Conservation (phyloP, 2,797 vertebrate species). For the Monodelphis domestica region DNA sequence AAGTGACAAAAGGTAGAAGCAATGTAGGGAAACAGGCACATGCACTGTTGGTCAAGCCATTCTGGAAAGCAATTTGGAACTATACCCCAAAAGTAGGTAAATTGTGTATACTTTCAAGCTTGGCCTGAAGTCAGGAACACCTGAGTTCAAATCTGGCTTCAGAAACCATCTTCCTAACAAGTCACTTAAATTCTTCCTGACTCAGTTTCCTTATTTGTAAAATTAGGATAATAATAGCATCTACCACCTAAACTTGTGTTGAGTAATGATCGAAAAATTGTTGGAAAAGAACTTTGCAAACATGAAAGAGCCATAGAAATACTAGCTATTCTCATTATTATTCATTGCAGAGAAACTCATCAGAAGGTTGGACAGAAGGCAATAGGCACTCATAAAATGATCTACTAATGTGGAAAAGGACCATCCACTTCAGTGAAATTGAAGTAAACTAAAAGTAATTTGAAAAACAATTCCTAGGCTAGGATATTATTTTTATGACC, state of each 20-base stretch:
- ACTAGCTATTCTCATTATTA: background rate
- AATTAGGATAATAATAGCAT: background rate
- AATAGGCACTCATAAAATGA: background rate
- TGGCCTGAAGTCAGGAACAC: background rate
- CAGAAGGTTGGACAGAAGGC: too few relatives aligned
- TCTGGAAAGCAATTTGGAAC: background rate
- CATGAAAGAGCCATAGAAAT: background rate
- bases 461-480: background rate
- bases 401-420: background rate
- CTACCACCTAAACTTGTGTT: background rate
- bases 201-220: background rate
- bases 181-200: background rate
- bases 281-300: background rate
- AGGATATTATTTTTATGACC: background rate
- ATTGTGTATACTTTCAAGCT: background rate
- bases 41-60: background rate
- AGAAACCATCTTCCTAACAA: background rate
- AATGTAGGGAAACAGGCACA: background rate
- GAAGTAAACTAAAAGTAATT: background rate
- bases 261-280: background rate
- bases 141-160: background rate
- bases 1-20: background rate
- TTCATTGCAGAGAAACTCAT: background rate
- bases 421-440: background rate
- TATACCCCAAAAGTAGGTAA: background rate